Percentiles rank a stretch among this genome's conserved stretches.
Evolutionary conservation across 2,888 invertebrate species (phyloP).

Genomic region (Cephus nigrinus): DNA sequence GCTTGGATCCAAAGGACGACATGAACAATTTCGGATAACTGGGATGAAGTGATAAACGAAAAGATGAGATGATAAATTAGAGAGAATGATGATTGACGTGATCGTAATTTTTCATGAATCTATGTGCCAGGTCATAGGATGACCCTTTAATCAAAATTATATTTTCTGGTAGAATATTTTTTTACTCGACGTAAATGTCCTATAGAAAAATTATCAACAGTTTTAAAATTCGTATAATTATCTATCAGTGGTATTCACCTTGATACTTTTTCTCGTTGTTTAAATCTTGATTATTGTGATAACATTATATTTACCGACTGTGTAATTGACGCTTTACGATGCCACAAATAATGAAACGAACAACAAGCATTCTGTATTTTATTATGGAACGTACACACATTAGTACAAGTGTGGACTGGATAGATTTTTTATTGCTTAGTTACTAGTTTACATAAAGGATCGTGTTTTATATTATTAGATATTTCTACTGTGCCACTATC

Average conservation of each 20-base stretch:
- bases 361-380: background rate
- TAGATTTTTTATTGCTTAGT: background rate
- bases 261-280: background rate
- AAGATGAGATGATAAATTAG: background rate
- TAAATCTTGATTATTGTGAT: background rate
- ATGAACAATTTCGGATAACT: background rate
- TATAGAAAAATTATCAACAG: background rate
- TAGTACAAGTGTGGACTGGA: background rate
- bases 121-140: background rate
- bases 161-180: conserved; percentile 30
- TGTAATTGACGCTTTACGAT: background rate
- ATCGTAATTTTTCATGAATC: background rate
- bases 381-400: background rate
- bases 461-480: background rate
- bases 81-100: background rate
- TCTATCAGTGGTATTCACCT: background rate
- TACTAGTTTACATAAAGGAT: background rate
- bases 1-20: background rate
- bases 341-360: background rate
- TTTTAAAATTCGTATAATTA: background rate
- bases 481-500: background rate
- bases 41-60: background rate
- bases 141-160: conserved; percentile 1
- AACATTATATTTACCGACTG: background rate
- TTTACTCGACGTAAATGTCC: conserved; percentile 25